phyloP scores from a whole-genome alignment of 2,113 vertebrate genomes.

The Ceyx margarethae region DNA sequence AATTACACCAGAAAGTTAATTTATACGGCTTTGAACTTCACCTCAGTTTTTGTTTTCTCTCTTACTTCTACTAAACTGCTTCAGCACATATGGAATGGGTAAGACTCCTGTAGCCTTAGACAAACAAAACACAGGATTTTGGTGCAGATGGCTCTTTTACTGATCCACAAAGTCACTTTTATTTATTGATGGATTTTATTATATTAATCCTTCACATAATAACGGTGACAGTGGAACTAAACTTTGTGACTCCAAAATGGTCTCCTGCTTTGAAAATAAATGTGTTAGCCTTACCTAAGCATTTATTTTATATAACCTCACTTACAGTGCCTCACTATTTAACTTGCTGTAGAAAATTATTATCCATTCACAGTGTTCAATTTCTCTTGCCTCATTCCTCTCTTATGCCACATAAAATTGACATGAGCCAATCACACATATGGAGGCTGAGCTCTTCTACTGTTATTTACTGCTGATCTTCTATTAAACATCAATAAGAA shows the following conservation, averaged over 20 bases:
- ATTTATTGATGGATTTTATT: neutral
- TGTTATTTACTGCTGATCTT: neutral
- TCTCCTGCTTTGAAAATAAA: neutral
- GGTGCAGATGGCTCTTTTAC: neutral
- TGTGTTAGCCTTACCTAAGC: neutral
- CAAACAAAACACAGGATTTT: neutral
- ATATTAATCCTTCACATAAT: neutral
- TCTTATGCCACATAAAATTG: neutral
- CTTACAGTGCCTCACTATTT: neutral
- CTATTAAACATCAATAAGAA: neutral
- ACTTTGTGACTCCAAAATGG: neutral
- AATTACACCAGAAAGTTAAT: neutral
- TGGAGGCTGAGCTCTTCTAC: neutral
- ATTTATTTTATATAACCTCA: neutral
- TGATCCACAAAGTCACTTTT: neutral
- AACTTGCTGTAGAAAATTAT: neutral
- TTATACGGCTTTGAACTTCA: neutral
- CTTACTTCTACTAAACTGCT: neutral
- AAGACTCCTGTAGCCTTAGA: neutral
- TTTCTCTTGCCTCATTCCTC: neutral
- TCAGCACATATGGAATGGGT: neutral
- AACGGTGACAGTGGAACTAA: slow-evolving; percentile 15
- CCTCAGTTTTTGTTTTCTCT: neutral
- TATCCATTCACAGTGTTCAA: neutral
- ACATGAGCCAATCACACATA: neutral